Evolutionary conservation across 2,797 vertebrate species (phyloP), one percentile per base, ranked within the genome.

Genomic region (Sylvia borin): DNA sequence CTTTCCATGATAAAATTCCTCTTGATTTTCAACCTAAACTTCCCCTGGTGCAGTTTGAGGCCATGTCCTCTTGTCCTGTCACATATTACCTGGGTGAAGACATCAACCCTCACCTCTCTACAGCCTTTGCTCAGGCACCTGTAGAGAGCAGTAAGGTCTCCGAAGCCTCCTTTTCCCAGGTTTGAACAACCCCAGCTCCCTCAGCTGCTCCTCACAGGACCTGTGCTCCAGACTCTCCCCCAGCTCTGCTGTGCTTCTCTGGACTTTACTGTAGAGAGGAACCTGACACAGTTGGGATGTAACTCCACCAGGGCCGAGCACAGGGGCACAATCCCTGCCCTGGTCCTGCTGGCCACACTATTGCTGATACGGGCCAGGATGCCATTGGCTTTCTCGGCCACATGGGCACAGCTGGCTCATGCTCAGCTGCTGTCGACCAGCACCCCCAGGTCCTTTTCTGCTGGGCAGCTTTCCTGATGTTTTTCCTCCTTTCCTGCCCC

Each of bases 351-450:
- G 38, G 8, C 29, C 61, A 25, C 60, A 12, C n/a, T 3, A 0
- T 6, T 16, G 19, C 40, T 80, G 53, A 11, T 6, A 0, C 38
- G 53, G n/a, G 21, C n/a, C 53, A 40, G n/a, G 53, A 1, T 42
- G 31, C 13, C 77, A 14, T 0, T 1, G 70, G 12, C 54, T 25
- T 26, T 45, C 20, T 5, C 1, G 19, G 16, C 47, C 4, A 0
- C 20, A 45, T 11, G 68, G n/a, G 29, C 54, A 61, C 47, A 11
- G 24, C 8, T 16, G 40, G 21, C 8, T 68, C 62, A 10, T 0
- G 26, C 22, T 67, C 45, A 29, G 53, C 11, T 0, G 2, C 45
- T 58, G 20, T 0, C 0, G 4, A 40, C 6, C 61, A 34, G 29
- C 40, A 22, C 8, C 2, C 6, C 7, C 26, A 9, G 26, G 15